These are phyloP conservation scores for Thomomys bottae DNA, from an alignment of 2,113 vertebrate genomes.

Conservation along the genomic window DNA sequence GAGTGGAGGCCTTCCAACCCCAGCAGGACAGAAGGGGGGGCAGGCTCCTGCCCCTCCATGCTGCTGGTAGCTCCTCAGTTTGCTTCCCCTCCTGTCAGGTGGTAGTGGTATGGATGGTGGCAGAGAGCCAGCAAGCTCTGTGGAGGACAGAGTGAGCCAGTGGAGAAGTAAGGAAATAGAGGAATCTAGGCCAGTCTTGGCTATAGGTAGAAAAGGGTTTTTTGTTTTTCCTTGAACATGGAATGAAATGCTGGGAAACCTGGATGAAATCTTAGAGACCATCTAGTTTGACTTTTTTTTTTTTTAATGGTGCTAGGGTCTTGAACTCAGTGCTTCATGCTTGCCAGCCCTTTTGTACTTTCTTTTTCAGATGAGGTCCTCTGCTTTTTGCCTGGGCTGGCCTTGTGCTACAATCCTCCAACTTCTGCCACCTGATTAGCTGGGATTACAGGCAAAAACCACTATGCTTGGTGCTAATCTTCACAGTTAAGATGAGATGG, in stretches of 20 bases:
- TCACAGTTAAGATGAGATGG: background rate
- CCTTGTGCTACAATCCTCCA: too few species aligned
- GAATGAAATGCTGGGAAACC: background rate
- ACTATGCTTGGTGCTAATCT: background rate
- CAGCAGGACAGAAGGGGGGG: background rate
- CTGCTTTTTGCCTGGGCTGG: too few species aligned
- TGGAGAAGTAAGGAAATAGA: background rate
- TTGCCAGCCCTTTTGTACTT: too few species aligned
- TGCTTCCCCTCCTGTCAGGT: background rate
- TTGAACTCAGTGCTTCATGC: too few species aligned
- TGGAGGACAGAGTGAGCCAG: background rate
- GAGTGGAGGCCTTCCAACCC: background rate
- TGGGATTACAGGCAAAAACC: too few species aligned
- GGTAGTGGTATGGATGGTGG: background rate
- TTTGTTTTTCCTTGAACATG: background rate
- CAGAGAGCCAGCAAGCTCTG: background rate
- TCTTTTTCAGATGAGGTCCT: too few species aligned
- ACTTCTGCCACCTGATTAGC: too few species aligned
- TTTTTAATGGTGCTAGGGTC: too few species aligned
- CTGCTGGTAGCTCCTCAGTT: background rate
- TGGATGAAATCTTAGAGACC: background rate
- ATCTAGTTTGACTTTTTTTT: background rate
- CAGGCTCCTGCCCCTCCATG: background rate
- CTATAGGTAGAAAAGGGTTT: background rate
- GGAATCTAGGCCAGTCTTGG: background rate